Evolutionary conservation across 2,888 invertebrate genomes (phyloP).

Genomic region (Cantharis nigra): DNA sequence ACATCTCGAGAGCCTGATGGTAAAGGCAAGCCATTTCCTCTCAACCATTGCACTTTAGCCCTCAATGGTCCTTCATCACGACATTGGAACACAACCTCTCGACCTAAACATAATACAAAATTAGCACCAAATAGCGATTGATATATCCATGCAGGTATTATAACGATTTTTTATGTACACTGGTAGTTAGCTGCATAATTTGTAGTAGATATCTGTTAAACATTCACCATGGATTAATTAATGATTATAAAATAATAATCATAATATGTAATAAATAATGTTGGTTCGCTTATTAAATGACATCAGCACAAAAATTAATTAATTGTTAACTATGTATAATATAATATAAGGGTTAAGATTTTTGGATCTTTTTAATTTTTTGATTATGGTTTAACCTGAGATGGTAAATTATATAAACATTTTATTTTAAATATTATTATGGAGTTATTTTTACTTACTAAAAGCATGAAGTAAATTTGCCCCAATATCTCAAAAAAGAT

Average conservation of each 20-base stretch:
- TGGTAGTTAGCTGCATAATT: conserved; percentile 7
- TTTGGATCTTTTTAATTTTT: background rate
- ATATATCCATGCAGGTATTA: background rate
- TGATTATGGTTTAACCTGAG: background rate
- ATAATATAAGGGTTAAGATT: background rate
- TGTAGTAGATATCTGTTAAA: conserved; percentile 9
- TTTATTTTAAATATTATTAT: background rate
- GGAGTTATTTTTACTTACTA: background rate
- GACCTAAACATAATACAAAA: conserved; percentile 58
- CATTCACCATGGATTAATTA: conserved; percentile 8
- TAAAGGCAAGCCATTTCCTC: conserved; percentile 72
- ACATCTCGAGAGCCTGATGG: conserved; percentile 76
- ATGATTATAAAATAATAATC: conserved; percentile 6
- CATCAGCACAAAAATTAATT: background rate
- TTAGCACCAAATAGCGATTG: background rate
- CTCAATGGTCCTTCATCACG: conserved; percentile 85
- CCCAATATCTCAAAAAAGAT: background rate
- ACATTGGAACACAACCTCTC: conserved; percentile 92
- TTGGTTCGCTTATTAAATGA: conserved; percentile 6
- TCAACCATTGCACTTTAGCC: conserved; percentile 75
- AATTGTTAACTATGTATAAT: background rate
- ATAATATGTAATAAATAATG: background rate
- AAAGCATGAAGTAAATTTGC: background rate
- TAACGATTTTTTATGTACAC: conserved; percentile 3
- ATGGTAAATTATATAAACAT: background rate